Evolutionary conservation across 1,140 invertebrate genomes (phyloP).

Genomic region (Polypedilum pembai): DNA sequence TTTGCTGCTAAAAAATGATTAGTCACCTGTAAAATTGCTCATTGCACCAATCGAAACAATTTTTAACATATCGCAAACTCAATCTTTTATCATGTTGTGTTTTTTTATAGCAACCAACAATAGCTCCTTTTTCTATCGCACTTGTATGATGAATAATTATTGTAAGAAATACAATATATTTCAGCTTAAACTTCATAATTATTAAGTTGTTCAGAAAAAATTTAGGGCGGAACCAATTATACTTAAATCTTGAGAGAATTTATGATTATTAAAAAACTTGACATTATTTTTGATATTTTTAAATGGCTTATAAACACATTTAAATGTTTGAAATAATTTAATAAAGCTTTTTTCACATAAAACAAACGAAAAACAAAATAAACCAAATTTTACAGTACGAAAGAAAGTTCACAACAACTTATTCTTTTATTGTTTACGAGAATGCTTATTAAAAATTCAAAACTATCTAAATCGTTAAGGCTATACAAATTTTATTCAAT

Average conservation of each 20-base stretch:
- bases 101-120: not conserved
- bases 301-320: too few species aligned
- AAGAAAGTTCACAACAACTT: too few species aligned
- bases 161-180: not conserved
- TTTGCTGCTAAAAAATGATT: not conserved
- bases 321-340: too few species aligned
- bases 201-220: not conserved
- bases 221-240: slow-evolving; percentile 1
- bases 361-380: too few species aligned
- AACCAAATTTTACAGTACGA: too few species aligned
- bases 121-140: slow-evolving; percentile 1
- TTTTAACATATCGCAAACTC: not conserved
- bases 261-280: not conserved
- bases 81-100: not conserved
- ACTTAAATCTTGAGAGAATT: not conserved
- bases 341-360: too few species aligned
- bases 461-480: too few species aligned
- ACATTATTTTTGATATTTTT: not conserved
- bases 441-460: too few species aligned
- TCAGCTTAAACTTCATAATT: not conserved
- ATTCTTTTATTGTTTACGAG: too few species aligned
- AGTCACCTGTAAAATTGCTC: slow-evolving; percentile 24
- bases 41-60: slow-evolving; percentile 16
- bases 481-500: too few species aligned
- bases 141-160: not conserved